phyloP scores from a whole-genome alignment of 2,113 vertebrate species.

The Drymodes brunneopygia region DNA sequence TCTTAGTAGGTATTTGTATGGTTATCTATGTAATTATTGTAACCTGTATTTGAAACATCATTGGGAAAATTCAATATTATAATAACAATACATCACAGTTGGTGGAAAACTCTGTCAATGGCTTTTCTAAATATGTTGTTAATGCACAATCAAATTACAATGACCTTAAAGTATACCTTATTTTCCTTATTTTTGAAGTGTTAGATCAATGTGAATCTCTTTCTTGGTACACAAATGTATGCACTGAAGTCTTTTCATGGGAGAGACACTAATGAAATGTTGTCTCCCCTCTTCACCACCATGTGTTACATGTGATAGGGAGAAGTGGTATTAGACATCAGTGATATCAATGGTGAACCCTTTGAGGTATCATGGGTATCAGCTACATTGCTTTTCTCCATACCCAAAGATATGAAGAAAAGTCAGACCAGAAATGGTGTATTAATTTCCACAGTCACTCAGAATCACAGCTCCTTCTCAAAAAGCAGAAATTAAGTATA shows the following conservation, averaged over 20 bases:
- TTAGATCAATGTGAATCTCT: not conserved
- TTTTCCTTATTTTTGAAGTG: not conserved
- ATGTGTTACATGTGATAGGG: accelerated
- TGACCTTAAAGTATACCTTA: not conserved
- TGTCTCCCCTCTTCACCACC: not conserved
- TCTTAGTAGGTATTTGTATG: not conserved
- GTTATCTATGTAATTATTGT: not conserved
- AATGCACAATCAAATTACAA: not conserved
- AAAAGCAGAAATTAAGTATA: not conserved
- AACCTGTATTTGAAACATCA: not conserved
- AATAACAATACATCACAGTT: not conserved
- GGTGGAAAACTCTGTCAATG: not conserved
- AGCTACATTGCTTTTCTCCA: not conserved
- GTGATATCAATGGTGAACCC: not conserved
- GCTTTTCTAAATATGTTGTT: not conserved
- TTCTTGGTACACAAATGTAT: not conserved
- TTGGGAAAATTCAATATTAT: not conserved
- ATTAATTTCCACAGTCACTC: not conserved
- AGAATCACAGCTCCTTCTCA: not conserved
- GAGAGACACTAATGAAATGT: not conserved
- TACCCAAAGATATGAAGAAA: not conserved
- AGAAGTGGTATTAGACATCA: not conserved
- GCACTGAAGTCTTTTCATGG: not conserved
- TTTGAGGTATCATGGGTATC: not conserved
- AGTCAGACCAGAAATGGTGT: not conserved